Evolutionary conservation across 1,140 invertebrate species (phyloP), one percentile per base, ranked within the genome.

Genomic region (Aphis craccivora): DNA sequence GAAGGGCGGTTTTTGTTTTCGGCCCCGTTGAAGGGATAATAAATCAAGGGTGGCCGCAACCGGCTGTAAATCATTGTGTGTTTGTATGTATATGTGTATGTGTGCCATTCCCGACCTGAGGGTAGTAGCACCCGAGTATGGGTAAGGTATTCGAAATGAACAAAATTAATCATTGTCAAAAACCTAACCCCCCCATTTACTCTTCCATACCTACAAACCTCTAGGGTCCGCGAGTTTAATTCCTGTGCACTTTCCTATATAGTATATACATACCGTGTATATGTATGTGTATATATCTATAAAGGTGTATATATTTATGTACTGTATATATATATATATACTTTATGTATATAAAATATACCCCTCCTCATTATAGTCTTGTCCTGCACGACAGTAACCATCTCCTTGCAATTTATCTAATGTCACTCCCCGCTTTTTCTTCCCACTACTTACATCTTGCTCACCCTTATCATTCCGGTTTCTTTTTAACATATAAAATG

Each of bases 151-250:
- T 93, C 81, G 91, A 86, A 86, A 93, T 84, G 91, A 86, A 93
- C 91, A 35, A 86, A 93, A 93, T 93, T 93, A 93, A 93, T 93
- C 91, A 93, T 43, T 93, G 91, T 93, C 91, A 86, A 93, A 93
- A 86, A 55, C 81, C 81, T 37, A 11, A 25, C 48, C 48, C 11
- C 48, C 22, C 20, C 9, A 55, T 60, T 30, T 88, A 35, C 88
- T 30, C 81, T 18, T 23, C 76, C 48, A 30, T 37, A 30, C 25
- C 45, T 48, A 11, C 8, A 83, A 83, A 81, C 91, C 91, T 83
- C 91, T 53, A 3, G 91, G 81, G 76, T 35, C 76, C 48, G 51
- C 11, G 60, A 76, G 60, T 93, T 93, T 93, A 84, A 93, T 93
- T 93, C 91, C 91, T 84, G 91, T 45, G 48, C 81, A 35, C 48